Base-by-base conservation (phyloP, 1,140 invertebrate species). In the Pseudoatta argentina region DNA sequence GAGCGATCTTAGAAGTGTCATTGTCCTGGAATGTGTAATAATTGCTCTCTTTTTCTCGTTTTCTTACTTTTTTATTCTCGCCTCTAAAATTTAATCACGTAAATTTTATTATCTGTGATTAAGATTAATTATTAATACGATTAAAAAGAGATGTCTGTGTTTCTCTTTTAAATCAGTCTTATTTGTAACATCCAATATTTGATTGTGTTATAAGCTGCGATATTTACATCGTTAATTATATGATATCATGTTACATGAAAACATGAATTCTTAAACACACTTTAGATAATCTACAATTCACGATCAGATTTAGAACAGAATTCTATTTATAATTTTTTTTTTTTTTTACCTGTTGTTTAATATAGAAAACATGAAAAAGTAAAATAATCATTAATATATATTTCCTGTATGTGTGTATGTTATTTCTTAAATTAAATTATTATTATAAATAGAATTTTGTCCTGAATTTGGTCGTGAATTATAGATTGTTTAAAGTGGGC, bases 1-100 rank as follows among this genome's bases (percentile, higher is more conserved):
- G 64, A 39, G 18, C 51, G 44, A 67, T 72, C 55, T 78, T 55
- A 55, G 8, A 63, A 44, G 21, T 12, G 44, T 69, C 16, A 75
- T 67, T 83, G 18, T 89, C 73, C 53, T 16, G 2, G 34, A 66
- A 75, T 55, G 39, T 67, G 30, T 87, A 86, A 86, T 64, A 78
- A 89, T 83, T 89, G 85, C 66, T 78, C 61, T 77, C 12, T 57
- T 79, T 51, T 87, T 66, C 61, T 24, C 73, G 21, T 34, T 64
- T 51, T 6, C 30, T 48, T 21, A 27, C 16, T 55, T 34, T 1
- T 55, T 67, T 67, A n/a, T 12, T 39, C 12, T n/a, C 2, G 2
- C n/a, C 3, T 61, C 21, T 66, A 18, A 63, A 87, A 79, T 87
- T 88, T 73, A 75, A 73, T 85, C 27, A 64, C 7, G 10, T 0